Evolutionary conservation across 2,113 vertebrate genomes (phyloP).

Genomic region (Collichthys lucidus): DNA sequence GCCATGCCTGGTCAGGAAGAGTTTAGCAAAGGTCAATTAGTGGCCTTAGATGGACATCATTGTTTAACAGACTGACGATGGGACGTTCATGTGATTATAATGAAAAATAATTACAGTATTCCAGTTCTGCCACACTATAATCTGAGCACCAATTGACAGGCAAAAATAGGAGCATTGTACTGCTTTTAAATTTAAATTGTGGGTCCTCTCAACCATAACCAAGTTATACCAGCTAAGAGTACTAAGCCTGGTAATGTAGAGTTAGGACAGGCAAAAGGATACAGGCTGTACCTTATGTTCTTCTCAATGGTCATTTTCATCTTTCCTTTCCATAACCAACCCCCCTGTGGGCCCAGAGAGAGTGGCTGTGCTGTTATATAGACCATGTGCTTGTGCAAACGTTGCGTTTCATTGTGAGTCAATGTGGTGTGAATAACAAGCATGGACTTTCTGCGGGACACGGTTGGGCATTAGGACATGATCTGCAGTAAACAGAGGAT

Average conservation of each 20-base stretch:
- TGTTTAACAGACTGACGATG: background rate
- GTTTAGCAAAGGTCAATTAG: background rate
- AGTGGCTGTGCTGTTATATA: slow-evolving; percentile 33
- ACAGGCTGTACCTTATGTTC: slow-evolving; percentile 15
- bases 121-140: background rate
- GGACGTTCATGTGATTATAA: background rate
- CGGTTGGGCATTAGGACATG: slow-evolving; percentile 55
- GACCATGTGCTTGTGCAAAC: slow-evolving; percentile 24
- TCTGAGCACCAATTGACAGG: background rate
- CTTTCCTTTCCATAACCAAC: slow-evolving; percentile 24
- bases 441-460: slow-evolving; percentile 44
- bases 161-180: background rate
- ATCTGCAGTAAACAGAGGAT: slow-evolving; percentile 66
- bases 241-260: background rate
- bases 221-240: background rate
- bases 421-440: slow-evolving; percentile 68
- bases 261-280: background rate
- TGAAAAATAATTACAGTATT: slow-evolving; percentile 2
- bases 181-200: background rate
- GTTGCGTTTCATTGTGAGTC: slow-evolving; percentile 64
- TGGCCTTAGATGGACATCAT: background rate
- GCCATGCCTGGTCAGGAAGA: background rate
- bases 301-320: slow-evolving; percentile 25
- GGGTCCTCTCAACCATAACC: slow-evolving; percentile 2
- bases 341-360: slow-evolving; percentile 1